Evolutionary conservation across 2,797 vertebrate species (phyloP).

Genomic region (Phoeniculus purpureus): DNA sequence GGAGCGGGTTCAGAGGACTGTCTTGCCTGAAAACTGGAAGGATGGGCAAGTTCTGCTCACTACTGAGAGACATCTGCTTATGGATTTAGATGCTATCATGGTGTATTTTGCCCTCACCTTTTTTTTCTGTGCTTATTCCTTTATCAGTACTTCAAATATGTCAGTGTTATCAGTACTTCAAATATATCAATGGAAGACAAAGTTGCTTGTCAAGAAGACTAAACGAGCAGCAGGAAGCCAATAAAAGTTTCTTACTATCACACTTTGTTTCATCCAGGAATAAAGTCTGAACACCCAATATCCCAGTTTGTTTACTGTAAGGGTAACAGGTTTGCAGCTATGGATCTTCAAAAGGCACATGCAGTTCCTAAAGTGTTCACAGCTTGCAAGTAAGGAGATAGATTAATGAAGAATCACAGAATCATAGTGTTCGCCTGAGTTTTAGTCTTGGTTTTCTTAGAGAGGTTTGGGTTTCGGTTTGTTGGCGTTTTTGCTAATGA

Average conservation of each 20-base stretch:
- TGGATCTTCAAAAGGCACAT: not conserved
- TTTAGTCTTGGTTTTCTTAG: not conserved
- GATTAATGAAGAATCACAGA: not conserved
- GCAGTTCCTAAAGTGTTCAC: not conserved
- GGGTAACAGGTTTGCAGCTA: not conserved
- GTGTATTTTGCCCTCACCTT: not conserved
- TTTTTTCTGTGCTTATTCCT: not conserved
- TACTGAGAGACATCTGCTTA: not conserved
- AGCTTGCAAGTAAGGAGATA: not conserved
- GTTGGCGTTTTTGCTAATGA: not conserved
- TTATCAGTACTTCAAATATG: not conserved
- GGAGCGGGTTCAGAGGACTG: not conserved
- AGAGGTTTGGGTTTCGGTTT: too few relatives aligned
- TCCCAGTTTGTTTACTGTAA: not conserved
- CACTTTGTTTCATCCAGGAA: not conserved
- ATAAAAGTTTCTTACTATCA: not conserved
- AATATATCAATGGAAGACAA: not conserved
- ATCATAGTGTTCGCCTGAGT: not conserved
- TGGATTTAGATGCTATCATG: not conserved
- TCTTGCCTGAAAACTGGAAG: not conserved
- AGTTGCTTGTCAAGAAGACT: not conserved
- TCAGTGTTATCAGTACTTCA: not conserved
- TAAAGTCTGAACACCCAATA: not conserved
- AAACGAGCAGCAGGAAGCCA: not conserved
- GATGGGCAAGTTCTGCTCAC: rapidly evolving